Conservation (phyloP, 2,113 vertebrate genomes). For the Osmerus eperlanus region DNA sequence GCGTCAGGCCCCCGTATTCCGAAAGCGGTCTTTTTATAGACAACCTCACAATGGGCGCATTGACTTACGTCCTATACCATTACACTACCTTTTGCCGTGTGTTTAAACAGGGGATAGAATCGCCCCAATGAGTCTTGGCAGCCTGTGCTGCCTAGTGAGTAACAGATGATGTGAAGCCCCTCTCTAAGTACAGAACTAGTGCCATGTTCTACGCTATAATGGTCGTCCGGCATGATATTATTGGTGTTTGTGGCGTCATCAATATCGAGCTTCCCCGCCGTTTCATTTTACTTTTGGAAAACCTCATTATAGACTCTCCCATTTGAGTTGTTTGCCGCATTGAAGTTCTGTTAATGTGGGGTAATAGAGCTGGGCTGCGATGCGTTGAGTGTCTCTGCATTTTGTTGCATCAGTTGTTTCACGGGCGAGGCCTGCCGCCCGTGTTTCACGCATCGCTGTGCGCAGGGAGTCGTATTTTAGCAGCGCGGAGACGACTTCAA, state of each 20-base stretch:
- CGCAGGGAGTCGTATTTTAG: slow-evolving; percentile 61
- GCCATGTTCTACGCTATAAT: not conserved
- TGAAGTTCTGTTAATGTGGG: too few relatives aligned
- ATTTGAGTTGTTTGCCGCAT: too few relatives aligned
- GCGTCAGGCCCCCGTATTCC: slow-evolving; percentile 44
- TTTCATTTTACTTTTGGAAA: too few relatives aligned
- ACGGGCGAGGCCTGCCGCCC: slow-evolving; percentile 36
- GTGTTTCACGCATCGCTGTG: slow-evolving; percentile 49
- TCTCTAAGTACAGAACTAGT: slow-evolving; percentile 35
- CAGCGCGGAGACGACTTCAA: slow-evolving; percentile 64
- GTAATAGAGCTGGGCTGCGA: slow-evolving; percentile 4
- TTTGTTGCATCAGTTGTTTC: too few relatives aligned
- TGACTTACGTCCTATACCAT: slow-evolving; percentile 48
- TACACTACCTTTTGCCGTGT: slow-evolving; percentile 42
- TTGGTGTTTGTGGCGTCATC: too few relatives aligned
- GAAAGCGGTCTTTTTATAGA: slow-evolving; percentile 53
- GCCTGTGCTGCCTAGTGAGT: slow-evolving; percentile 33
- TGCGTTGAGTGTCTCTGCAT: not conserved
- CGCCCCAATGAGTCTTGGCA: slow-evolving; percentile 37
- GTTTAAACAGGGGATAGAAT: slow-evolving; percentile 39
- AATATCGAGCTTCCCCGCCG: too few relatives aligned
- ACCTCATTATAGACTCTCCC: too few relatives aligned
- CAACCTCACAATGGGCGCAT: slow-evolving; percentile 56
- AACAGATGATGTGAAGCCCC: slow-evolving; percentile 41
- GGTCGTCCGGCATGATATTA: too few relatives aligned